Percentiles rank a stretch among this genome's conserved stretches.
Conservation (phyloP, 2,113 vertebrate genomes). For the Oplegnathus fasciatus region DNA sequence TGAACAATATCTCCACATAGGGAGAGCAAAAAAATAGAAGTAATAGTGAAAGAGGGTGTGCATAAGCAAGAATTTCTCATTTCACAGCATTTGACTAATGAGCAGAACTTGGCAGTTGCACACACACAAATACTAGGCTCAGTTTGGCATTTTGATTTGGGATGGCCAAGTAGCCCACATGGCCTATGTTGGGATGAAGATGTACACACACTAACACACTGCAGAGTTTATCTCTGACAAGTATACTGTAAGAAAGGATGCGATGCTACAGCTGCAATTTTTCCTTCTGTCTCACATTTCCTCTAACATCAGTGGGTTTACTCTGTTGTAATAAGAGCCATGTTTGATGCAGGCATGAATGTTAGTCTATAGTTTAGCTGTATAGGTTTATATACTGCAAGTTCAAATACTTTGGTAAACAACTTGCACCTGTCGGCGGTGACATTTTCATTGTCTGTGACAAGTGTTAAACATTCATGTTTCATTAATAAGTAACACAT, state of each 20-base stretch:
- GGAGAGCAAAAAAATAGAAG: constrained; percentile 48
- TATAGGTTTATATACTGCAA: not conserved
- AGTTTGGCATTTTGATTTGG: constrained; percentile 24
- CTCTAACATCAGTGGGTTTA: not conserved
- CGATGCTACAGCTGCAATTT: not conserved
- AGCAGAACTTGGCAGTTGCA: constrained; percentile 22
- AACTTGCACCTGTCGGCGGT: not conserved
- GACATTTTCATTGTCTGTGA: not conserved
- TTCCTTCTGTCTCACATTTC: not conserved
- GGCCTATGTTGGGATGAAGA: constrained; percentile 6
- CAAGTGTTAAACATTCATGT: not conserved
- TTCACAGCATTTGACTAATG: constrained; percentile 52
- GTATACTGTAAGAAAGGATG: not conserved
- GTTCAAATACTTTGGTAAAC: not conserved
- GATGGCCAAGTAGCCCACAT: not conserved
- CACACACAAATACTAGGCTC: not conserved
- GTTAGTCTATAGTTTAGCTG: not conserved
- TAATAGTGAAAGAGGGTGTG: constrained; percentile 21
- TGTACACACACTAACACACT: not conserved
- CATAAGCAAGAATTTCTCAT: constrained; percentile 35
- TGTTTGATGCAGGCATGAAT: not conserved
- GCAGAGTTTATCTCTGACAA: not conserved
- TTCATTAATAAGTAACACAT: not conserved
- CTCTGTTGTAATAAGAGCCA: not conserved
- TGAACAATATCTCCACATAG: constrained; percentile 53